Conservation (phyloP, 2,797 vertebrate species). For the Pseudomugil gertrudae region DNA sequence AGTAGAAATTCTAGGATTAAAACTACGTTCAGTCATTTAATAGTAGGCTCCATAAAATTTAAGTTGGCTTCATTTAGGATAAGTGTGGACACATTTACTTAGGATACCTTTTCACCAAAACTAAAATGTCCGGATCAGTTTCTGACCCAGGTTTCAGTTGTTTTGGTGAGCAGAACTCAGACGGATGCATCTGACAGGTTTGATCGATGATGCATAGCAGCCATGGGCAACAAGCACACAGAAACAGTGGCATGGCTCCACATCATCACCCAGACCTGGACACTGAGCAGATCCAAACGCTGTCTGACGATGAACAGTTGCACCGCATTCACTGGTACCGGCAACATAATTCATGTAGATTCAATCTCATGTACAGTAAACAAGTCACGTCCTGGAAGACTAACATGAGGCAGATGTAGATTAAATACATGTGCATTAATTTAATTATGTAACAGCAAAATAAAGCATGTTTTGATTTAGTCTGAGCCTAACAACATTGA, state of each 20-base stretch:
- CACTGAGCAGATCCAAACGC: conserved; percentile 10
- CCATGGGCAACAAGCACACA: conserved; percentile 1
- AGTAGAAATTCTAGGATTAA: too few species aligned
- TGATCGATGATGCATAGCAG: conserved; percentile 18
- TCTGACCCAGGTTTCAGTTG: not conserved
- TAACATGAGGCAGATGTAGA: not conserved
- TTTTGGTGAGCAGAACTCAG: not conserved
- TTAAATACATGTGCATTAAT: not conserved
- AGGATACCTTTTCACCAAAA: not conserved
- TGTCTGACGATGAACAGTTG: not conserved
- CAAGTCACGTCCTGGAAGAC: not conserved
- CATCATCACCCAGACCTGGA: conserved; percentile 34
- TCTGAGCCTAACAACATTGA: not conserved
- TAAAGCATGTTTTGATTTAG: not conserved
- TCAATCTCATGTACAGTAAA: not conserved
- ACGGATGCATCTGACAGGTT: conserved; percentile 12
- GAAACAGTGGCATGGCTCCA: conserved; percentile 12
- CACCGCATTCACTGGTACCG: conserved; percentile 1
- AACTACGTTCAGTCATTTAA: too few species aligned
- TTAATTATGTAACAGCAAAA: not conserved
- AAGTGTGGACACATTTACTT: too few species aligned
- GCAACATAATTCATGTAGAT: not conserved
- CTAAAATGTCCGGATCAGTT: not conserved
- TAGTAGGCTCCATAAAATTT: too few species aligned
- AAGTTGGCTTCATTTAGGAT: too few species aligned